These are phyloP conservation scores for Epinotia demarniana DNA, from an alignment of 2,888 invertebrate genomes.

Conservation along the genomic window DNA sequence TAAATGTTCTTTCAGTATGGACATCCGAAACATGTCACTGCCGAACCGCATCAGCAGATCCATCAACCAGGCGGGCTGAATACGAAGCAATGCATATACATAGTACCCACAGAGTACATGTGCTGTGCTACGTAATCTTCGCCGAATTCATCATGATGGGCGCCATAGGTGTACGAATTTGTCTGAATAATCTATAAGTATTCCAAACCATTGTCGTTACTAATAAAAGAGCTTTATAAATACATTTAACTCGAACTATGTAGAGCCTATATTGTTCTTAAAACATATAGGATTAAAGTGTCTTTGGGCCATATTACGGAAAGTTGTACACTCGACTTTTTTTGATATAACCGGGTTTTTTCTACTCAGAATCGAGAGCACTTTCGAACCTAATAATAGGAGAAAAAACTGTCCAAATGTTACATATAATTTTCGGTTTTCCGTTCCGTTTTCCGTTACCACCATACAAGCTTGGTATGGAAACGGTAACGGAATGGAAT, in stretches of 20 bases:
- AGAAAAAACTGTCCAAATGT: too few species aligned
- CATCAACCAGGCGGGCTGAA: slow-evolving; percentile 70
- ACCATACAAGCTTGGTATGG: too few species aligned
- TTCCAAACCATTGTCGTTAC: background rate
- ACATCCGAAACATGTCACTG: slow-evolving; percentile 88
- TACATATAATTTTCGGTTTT: too few species aligned
- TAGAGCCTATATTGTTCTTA: background rate
- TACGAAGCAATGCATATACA: background rate
- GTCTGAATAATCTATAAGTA: background rate
- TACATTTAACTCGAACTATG: background rate
- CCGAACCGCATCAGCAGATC: slow-evolving; percentile 88
- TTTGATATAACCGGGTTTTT: too few species aligned
- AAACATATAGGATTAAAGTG: background rate
- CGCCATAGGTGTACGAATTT: background rate
- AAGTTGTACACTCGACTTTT: too few species aligned
- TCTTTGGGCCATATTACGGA: too few species aligned
- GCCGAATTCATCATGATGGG: background rate
- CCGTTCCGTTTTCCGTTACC: too few species aligned
- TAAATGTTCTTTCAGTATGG: slow-evolving; percentile 79
- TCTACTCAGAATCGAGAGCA: too few species aligned
- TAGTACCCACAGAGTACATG: background rate
- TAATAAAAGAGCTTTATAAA: background rate
- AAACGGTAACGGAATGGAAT: too few species aligned
- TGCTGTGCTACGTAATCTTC: background rate
- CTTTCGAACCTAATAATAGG: too few species aligned